Evolutionary conservation across 2,888 invertebrate genomes (phyloP), one percentile per base, ranked within the genome.

Genomic region (Epicampocera succincta): DNA sequence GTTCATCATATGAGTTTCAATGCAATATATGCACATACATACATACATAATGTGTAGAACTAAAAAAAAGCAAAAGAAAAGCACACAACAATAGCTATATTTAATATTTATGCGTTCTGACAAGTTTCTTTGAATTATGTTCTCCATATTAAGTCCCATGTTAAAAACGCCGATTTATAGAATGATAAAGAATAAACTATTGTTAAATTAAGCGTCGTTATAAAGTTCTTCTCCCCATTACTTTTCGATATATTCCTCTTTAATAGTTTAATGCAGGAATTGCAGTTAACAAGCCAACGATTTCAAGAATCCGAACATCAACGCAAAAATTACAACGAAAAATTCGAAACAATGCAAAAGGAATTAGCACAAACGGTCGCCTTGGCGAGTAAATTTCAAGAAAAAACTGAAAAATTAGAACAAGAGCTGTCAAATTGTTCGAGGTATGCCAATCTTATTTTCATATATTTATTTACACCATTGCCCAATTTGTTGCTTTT

Each of bases 301-400:
- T 15, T 87, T 2, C 84, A 85, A 6, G 85, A 85, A 8, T 76
- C 91, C 15, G 91, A 92, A 80, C 85, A 85, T 1, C 91, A 92
- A 4, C 88, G 91, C 0, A 86, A 85, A 17, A 89, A 89, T 9
- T 83, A 89, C 11, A 89, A 89, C n/a, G 76, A 92, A 90, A 93
- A 92, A 92, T 91, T 92, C 0, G 92, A 92, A 80, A 92, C 93
- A 48, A 93, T 93, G 84, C 95, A 96, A 90, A 92, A 93, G 6
- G 96, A 96, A 91, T 90, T 95, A 1, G 93, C 95, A 38, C 95
- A 95, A 91, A 94, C 95, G 0, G 89, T 95, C 52, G 94, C 94
- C 85, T 88, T 95, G 46, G 95, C 94, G 0, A 93, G 94, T 40
- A 93, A 93, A 83, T 94, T 93, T 86, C 94, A 95, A 88, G 93